Evolutionary conservation across 1,140 invertebrate species (phyloP).

Genomic region (Anadara kagoshimensis): DNA sequence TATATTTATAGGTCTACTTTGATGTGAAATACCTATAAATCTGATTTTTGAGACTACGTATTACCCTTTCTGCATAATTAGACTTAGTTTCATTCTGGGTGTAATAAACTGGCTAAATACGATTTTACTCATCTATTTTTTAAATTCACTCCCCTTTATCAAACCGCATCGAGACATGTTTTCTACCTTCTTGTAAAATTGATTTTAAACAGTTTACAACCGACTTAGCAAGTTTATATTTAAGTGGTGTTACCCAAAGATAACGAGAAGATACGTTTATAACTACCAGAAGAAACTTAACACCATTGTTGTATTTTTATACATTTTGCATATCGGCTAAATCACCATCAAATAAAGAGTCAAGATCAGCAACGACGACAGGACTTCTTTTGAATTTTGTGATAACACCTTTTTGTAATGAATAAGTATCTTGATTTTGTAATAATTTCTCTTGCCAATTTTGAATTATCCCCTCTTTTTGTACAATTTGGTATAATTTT

Average conservation of each 20-base stretch:
- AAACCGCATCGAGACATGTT: background rate
- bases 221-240: too few relatives aligned
- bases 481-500: too few relatives aligned
- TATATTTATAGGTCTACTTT: background rate
- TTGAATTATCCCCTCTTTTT: too few relatives aligned
- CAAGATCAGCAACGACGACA: too few relatives aligned
- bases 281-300: slow-evolving; percentile 3
- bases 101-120: background rate
- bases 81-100: slow-evolving; percentile 19
- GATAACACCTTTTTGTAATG: too few relatives aligned
- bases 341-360: background rate
- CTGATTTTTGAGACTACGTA: slow-evolving; percentile 3
- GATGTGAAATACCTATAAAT: slow-evolving; percentile 10
- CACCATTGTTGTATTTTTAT: slow-evolving; percentile 3
- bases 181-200: background rate
- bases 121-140: too few relatives aligned
- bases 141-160: slow-evolving; percentile 2
- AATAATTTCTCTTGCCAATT: too few relatives aligned
- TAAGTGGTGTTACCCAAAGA: background rate
- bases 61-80: slow-evolving; percentile 5
- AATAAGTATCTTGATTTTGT: too few relatives aligned
- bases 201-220: background rate
- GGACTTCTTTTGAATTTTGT: too few relatives aligned
- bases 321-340: slow-evolving; percentile 1
- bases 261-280: slow-evolving; percentile 20